Conservation (phyloP, 2,113 vertebrate genomes). For the Calidris pugnax region DNA sequence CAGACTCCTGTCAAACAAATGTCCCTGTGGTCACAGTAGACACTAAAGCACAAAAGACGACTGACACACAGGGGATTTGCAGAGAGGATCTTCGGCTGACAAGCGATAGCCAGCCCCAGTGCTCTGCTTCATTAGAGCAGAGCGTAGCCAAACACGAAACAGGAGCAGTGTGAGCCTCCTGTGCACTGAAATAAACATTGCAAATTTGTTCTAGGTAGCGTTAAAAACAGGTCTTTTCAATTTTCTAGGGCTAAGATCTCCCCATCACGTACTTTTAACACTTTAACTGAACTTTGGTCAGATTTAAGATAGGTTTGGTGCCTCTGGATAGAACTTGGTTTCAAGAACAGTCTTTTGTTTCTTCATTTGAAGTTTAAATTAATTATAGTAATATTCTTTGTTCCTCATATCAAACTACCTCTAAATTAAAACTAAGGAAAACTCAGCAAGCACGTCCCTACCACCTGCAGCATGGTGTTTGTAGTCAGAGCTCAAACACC, state of each 20-base stretch:
- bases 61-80: constrained; percentile 22
- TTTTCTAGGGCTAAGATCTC: not conserved
- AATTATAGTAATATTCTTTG: not conserved
- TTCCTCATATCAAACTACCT: not conserved
- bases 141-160: not conserved
- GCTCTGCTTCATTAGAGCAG: not conserved
- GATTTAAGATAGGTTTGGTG: not conserved
- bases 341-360: not conserved
- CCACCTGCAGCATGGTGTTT: not conserved
- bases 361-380: not conserved
- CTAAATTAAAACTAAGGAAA: not conserved
- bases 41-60: constrained; percentile 53
- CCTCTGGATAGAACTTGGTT: not conserved
- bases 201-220: not conserved
- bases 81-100: not conserved
- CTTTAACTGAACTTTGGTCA: not conserved
- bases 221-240: not conserved
- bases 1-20: constrained; percentile 60
- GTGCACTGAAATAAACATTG: not conserved
- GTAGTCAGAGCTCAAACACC: not conserved
- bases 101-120: not conserved
- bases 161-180: not conserved
- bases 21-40: constrained; percentile 60
- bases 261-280: not conserved
- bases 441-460: not conserved